Base-by-base conservation (phyloP, 2,113 vertebrate species). In the Nerophis ophidion region DNA sequence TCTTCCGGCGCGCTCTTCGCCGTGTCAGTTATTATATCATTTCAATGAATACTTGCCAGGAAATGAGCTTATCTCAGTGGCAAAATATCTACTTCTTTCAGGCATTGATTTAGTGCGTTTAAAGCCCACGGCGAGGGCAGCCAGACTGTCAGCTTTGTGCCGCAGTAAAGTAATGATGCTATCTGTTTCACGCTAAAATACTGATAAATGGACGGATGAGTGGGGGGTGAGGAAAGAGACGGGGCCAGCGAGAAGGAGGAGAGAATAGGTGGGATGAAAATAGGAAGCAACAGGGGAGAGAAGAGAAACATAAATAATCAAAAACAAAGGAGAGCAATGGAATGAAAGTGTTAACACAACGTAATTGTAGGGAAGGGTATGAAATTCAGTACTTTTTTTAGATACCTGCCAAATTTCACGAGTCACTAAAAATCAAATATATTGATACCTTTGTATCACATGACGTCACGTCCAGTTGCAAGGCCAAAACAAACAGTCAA, bases 21-120 rank as follows among this genome's bases (percentile, higher is more conserved):
- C 84, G 73, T 91, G 89, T 90, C 89, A 89, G 81, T 89, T 90
- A 90, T 91, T 89, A 90, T 91, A 90, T 90, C 80, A 89, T 86
- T 90, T 90, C 88, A 91, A 90, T 90, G 90, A 90, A 90, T 88
- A 87, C 88, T 85, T 75, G 60, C 77, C 71, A 70, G 81, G 87
- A 89, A 89, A 89, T 85, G 83, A 86, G 85, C 88, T 91, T 86
- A 87, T 87, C 89, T 84, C 82, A 8, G 67, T 17, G 15, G 74
- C 82, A 87, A 85, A 89, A 84, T 89, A 90, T 89, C 85, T 85
- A 85, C 87, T 88, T 88, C 84, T 90, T 87, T 90, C 86, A 87
- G 86, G 75, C 66, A 65, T 84, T 91, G 88, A 90, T 91, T 90
- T 89, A 91, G 86, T 90, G 88, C 82, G 81, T 87, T 90, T 89